phyloP scores from a whole-genome alignment of 2,113 vertebrate genomes.

The Oceanites oceanicus region DNA sequence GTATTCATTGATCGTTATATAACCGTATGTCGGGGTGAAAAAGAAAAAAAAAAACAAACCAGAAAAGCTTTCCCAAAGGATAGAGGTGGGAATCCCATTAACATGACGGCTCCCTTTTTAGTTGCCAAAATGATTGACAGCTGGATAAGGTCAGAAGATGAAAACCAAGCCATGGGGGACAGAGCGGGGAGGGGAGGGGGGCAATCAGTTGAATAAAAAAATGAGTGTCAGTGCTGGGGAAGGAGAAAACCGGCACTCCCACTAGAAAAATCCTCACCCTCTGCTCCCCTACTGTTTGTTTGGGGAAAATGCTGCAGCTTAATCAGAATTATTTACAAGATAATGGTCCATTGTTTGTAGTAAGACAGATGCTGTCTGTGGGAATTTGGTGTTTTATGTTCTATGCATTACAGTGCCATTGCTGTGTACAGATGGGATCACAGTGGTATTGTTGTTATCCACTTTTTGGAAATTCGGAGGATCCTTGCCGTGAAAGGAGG shows the following conservation, averaged over 20 bases:
- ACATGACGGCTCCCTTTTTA: background rate
- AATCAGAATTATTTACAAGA: slow-evolving; percentile 87
- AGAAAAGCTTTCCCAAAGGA: background rate
- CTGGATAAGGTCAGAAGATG: slow-evolving; percentile 53
- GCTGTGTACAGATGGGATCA: slow-evolving; percentile 74
- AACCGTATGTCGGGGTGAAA: background rate
- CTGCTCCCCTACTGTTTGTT: slow-evolving; percentile 65
- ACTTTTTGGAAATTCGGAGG: slow-evolving; percentile 65
- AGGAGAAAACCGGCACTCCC: slow-evolving; percentile 14
- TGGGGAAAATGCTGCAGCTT: slow-evolving; percentile 77
- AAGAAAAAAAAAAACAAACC: background rate
- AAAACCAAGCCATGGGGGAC: slow-evolving; percentile 26
- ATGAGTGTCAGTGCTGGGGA: slow-evolving; percentile 32
- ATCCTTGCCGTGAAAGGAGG: slow-evolving; percentile 33
- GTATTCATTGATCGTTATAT: background rate
- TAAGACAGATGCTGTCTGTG: slow-evolving; percentile 83
- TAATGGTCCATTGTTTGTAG: slow-evolving; percentile 83
- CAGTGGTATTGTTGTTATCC: slow-evolving; percentile 70
- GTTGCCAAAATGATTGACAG: slow-evolving; percentile 47
- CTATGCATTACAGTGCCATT: slow-evolving; percentile 70
- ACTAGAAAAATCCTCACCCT: slow-evolving; percentile 51
- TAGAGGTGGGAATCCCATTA: slow-evolving; percentile 10
- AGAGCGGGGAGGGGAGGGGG: background rate
- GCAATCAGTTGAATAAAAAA: slow-evolving; percentile 38
- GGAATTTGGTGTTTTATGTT: slow-evolving; percentile 81